A percentile compares a stretch with the other conserved stretches of the same genome.
phyloP scores from a whole-genome alignment of 2,888 invertebrate species.

The Blomia tropicalis region DNA sequence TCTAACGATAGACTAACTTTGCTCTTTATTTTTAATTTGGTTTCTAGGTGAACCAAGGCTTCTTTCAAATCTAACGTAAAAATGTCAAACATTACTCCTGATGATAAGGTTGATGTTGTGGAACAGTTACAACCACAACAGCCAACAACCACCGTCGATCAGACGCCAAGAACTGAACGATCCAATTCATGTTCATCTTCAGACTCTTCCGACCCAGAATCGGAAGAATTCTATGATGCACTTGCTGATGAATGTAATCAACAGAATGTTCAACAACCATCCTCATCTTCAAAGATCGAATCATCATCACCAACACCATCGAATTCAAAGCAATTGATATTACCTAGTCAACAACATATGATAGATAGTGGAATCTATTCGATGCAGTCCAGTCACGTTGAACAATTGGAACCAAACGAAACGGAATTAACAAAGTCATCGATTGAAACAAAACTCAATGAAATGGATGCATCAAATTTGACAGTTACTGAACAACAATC shows the following conservation, averaged over 20 bases:
- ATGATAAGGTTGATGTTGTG: no score
- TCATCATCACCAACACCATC: not conserved
- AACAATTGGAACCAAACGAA: not conserved
- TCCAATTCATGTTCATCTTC: no score
- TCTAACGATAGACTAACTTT: no score
- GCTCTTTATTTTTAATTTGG: no score
- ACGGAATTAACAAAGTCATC: not conserved
- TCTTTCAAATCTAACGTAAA: no score
- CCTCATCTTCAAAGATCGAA: not conserved
- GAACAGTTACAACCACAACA: no score
- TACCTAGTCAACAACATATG: not conserved
- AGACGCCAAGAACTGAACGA: no score
- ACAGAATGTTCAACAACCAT: not conserved
- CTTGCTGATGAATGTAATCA: not conserved
- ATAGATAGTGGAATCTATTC: slow-evolving; percentile 21
- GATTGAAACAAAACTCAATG: not conserved
- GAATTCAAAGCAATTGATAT: not conserved
- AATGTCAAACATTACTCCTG: no score
- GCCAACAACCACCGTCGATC: no score
- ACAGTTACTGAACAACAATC: not conserved
- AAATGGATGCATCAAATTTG: not conserved
- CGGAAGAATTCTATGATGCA: slow-evolving; percentile 16
- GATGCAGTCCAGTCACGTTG: slow-evolving; percentile 20
- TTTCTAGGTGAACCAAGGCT: no score
- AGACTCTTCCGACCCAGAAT: not conserved